phyloP scores from a whole-genome alignment of 2,797 vertebrate species.

The Hapalemur alaotrensis region DNA sequence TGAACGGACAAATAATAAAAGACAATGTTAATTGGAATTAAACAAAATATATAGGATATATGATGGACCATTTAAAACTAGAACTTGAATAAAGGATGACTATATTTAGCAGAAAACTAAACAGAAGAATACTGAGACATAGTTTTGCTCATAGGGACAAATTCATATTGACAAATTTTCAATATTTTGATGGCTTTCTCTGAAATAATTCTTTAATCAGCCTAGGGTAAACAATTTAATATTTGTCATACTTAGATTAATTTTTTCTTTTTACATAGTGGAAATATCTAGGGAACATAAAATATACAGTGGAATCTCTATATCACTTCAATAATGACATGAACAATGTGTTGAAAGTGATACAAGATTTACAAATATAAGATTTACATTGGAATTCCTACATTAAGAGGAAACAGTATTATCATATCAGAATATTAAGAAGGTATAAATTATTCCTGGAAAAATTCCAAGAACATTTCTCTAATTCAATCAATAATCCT shows the following conservation, averaged over 20 bases:
- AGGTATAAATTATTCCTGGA: not conserved
- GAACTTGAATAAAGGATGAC: not conserved
- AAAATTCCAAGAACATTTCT: not conserved
- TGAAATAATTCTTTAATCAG: not conserved
- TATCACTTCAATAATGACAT: not conserved
- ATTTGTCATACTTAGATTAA: not conserved
- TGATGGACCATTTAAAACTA: not conserved
- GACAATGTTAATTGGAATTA: not conserved
- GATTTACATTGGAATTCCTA: not conserved
- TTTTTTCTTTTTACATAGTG: not conserved
- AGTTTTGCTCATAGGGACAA: not conserved
- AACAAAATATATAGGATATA: not conserved
- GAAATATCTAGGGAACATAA: not conserved
- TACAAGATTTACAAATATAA: not conserved
- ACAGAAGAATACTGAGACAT: not conserved
- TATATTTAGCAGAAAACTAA: not conserved
- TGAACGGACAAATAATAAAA: slow-evolving; percentile 1
- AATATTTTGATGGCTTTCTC: not conserved
- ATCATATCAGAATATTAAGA: slow-evolving; percentile 6
- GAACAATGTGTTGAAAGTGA: not conserved
- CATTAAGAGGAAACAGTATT: not conserved
- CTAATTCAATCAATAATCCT: not conserved
- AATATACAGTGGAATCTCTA: not conserved
- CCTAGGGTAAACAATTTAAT: not conserved
- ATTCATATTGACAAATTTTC: not conserved